Percentiles rank a stretch among this genome's conserved stretches.
Conservation (phyloP, 2,113 vertebrate species). For the Nycticryphes semicollaris region DNA sequence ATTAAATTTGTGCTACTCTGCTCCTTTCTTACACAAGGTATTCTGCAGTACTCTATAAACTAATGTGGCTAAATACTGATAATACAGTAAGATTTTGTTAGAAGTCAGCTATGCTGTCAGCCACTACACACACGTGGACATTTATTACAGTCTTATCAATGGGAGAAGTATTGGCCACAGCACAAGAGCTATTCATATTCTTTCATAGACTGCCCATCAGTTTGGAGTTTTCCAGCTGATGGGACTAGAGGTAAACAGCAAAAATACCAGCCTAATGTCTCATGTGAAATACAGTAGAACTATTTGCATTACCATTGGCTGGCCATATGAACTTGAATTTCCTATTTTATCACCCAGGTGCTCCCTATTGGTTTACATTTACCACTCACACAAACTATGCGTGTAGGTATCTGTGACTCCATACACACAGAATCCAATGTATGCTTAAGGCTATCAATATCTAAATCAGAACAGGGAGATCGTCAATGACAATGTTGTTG, state of each 20-base stretch:
- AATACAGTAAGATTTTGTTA: neutral
- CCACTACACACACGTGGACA: neutral
- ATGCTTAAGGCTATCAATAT: neutral
- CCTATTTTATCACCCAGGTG: neutral
- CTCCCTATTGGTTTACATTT: neutral
- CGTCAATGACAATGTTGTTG: neutral
- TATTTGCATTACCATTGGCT: neutral
- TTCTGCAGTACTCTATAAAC: neutral
- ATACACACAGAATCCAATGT: too few relatives aligned
- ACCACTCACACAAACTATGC: rapidly evolving
- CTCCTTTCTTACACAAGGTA: constrained; percentile 12
- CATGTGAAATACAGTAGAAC: neutral
- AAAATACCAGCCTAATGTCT: neutral
- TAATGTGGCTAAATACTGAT: constrained; percentile 23
- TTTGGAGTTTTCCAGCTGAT: neutral
- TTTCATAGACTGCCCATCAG: neutral
- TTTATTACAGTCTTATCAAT: neutral
- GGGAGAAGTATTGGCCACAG: neutral
- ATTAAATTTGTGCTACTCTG: constrained; percentile 16
- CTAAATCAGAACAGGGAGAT: neutral
- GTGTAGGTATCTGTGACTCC: neutral
- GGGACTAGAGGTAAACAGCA: neutral
- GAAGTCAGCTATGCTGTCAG: constrained; percentile 25
- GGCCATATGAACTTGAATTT: neutral
- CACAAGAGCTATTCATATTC: neutral